These are phyloP conservation scores for Manacus vitellinus DNA, from an alignment of 2,113 vertebrate genomes.

Conservation along the genomic window DNA sequence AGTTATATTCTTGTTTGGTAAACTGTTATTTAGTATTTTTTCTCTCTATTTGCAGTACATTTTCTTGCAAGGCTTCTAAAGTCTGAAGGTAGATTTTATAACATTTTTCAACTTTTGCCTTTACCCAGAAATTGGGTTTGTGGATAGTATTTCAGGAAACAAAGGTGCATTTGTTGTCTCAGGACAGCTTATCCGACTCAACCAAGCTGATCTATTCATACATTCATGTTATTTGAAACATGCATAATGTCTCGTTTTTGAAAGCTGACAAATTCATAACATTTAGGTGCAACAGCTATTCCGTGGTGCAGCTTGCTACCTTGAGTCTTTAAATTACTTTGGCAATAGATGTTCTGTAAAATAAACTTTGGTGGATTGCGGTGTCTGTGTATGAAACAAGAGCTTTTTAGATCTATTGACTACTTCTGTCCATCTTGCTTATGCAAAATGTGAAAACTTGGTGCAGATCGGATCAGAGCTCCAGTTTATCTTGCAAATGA, in stretches of 20 bases:
- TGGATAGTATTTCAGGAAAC: not conserved
- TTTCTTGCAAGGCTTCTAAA: not conserved
- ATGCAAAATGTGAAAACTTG: not conserved
- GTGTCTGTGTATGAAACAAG: not conserved
- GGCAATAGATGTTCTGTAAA: not conserved
- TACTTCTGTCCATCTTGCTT: not conserved
- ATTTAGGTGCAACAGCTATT: not conserved
- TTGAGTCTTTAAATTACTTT: not conserved
- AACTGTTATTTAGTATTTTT: not conserved
- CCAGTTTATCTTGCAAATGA: accelerated
- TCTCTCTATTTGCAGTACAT: not conserved
- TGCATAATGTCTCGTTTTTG: not conserved
- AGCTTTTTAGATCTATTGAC: not conserved
- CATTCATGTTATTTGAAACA: not conserved
- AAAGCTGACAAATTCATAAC: not conserved
- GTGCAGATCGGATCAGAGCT: not conserved
- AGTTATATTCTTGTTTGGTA: not conserved
- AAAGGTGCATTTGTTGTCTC: not conserved
- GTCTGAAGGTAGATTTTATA: not conserved
- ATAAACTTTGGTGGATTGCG: not conserved
- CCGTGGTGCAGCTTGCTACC: not conserved
- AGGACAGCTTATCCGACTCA: not conserved
- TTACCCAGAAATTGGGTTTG: not conserved
- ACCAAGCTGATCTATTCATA: not conserved
- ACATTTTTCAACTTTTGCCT: not conserved